Conservation (phyloP, 2,797 vertebrate species). For the Peromyscus eremicus region DNA sequence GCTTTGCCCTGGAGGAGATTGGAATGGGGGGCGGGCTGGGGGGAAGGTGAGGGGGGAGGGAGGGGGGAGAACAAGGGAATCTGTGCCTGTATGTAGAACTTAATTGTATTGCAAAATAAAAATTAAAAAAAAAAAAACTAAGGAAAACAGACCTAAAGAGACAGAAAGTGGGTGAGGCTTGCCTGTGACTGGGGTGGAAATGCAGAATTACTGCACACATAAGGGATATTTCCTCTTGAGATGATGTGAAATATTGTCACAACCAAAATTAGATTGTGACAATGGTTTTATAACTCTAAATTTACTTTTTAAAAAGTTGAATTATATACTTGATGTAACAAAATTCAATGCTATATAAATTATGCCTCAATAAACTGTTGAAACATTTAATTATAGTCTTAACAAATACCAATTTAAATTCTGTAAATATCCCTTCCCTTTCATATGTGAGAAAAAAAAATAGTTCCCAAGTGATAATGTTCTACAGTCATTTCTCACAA, state of each 20-base stretch:
- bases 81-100: too few species aligned
- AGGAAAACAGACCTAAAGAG: not conserved
- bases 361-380: not conserved
- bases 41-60: too few species aligned
- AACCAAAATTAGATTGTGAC: conserved; percentile 37
- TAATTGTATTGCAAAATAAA: too few species aligned
- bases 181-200: not conserved
- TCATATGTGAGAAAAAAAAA: conserved; percentile 44
- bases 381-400: conserved; percentile 10
- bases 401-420: conserved; percentile 36
- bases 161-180: not conserved
- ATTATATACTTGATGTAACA: not conserved
- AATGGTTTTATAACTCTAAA: not conserved
- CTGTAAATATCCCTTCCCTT: not conserved
- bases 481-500: conserved; percentile 26
- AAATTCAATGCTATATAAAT: not conserved
- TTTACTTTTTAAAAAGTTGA: conserved; percentile 19
- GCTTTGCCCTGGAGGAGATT: too few species aligned
- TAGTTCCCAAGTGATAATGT: conserved; percentile 23
- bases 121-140: too few species aligned
- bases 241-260: not conserved
- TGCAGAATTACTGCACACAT: not conserved
- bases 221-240: not conserved
- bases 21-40: too few species aligned
- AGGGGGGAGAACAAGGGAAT: too few species aligned